phyloP scores from a whole-genome alignment of 2,797 vertebrate genomes.

The Echeneis naucrates region DNA sequence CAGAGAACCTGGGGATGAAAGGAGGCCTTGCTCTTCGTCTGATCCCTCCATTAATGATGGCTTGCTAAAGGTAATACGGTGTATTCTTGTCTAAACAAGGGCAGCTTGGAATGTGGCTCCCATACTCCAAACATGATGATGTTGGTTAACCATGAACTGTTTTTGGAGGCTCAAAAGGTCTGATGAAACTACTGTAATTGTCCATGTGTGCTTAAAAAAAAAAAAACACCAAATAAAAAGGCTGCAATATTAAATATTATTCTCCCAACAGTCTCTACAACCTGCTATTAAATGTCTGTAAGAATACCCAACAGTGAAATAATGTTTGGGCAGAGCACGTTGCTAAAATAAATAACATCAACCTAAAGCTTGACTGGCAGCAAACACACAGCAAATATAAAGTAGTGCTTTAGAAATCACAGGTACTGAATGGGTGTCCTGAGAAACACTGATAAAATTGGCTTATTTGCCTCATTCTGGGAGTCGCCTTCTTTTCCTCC shows the following conservation, averaged over 20 bases:
- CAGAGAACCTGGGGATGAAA: conserved; percentile 83
- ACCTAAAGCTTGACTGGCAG: conserved; percentile 40
- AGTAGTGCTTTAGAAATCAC: conserved; percentile 35
- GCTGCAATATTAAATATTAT: conserved; percentile 4
- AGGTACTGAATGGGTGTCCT: conserved; percentile 54
- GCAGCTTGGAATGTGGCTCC: conserved; percentile 74
- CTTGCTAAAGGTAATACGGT: conserved; percentile 77
- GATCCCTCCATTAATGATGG: conserved; percentile 85
- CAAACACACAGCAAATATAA: conserved; percentile 39
- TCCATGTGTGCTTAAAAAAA: conserved; percentile 18
- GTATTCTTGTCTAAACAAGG: conserved; percentile 82
- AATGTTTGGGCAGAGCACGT: conserved; percentile 9
- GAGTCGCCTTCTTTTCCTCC: conserved; percentile 69
- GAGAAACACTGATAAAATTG: conserved; percentile 73
- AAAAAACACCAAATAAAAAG: no score
- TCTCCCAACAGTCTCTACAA: conserved; percentile 11
- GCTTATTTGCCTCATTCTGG: conserved; percentile 78
- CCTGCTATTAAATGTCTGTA: conserved; percentile 1
- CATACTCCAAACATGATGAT: conserved; percentile 73
- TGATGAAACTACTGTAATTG: conserved; percentile 38
- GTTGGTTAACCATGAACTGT: conserved; percentile 60
- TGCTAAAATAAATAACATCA: conserved; percentile 33
- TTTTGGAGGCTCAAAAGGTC: conserved; percentile 48
- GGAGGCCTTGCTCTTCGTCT: conserved; percentile 79
- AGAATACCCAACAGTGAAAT: conserved; percentile 23